Percentiles rank a stretch among this genome's conserved stretches.
phyloP scores from a whole-genome alignment of 2,888 invertebrate genomes.

The Hermodice carunculata region DNA sequence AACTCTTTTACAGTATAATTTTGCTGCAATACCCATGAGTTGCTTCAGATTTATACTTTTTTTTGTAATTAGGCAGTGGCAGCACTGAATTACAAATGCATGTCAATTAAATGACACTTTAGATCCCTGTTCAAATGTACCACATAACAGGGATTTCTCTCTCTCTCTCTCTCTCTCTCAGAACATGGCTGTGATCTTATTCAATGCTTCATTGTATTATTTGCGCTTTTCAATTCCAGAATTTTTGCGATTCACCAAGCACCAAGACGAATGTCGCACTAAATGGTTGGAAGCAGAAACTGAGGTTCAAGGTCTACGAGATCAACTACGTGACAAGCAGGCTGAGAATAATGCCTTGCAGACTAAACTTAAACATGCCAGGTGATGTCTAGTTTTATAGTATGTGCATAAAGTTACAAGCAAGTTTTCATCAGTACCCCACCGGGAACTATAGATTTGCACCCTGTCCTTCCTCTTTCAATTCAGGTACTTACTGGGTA shows the following conservation, averaged over 20 bases:
- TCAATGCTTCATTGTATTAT: neutral
- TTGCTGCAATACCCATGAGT: too few relatives aligned
- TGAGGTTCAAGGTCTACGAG: slow-evolving; percentile 81
- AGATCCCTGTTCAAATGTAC: too few relatives aligned
- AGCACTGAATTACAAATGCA: neutral
- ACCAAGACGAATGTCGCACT: slow-evolving; percentile 79
- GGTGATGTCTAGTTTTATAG: slow-evolving; percentile 41
- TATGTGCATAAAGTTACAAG: too few relatives aligned
- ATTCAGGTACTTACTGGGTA: too few relatives aligned
- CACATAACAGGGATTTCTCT: too few relatives aligned
- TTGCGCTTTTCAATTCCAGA: slow-evolving; percentile 71
- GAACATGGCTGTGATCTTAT: neutral
- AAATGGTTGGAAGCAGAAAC: slow-evolving; percentile 80
- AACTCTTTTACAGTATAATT: too few relatives aligned
- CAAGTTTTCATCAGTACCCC: too few relatives aligned
- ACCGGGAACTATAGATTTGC: too few relatives aligned
- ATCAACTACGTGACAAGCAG: slow-evolving; percentile 79
- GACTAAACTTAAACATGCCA: slow-evolving; percentile 80
- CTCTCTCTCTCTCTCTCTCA: too few relatives aligned
- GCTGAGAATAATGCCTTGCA: slow-evolving; percentile 82
- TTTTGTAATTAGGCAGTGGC: too few relatives aligned
- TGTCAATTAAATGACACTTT: neutral
- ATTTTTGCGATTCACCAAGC: slow-evolving; percentile 80
- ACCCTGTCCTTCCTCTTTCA: too few relatives aligned
- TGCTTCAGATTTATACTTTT: too few relatives aligned